Evolutionary conservation across 2,797 vertebrate species (phyloP).

Genomic region (Schizopygopsis pylzovi): DNA sequence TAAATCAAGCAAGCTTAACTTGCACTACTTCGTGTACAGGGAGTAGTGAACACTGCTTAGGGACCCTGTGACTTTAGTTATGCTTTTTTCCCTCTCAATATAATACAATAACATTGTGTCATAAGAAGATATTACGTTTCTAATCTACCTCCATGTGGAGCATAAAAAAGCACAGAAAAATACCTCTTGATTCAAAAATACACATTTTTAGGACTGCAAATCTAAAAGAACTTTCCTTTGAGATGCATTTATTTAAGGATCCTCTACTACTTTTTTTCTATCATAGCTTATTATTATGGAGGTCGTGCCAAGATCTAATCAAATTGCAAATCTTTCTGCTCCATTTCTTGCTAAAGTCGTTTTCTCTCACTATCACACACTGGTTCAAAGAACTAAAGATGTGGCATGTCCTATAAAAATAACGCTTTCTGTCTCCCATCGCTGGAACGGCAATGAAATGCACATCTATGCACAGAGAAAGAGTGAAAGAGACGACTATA

Average conservation of each 20-base stretch:
- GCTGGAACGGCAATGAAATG: background rate
- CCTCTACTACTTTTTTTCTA: background rate
- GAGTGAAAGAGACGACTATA: slow-evolving; percentile 19
- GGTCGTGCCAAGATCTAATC: slow-evolving; percentile 3
- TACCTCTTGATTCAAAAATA: background rate
- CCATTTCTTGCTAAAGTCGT: slow-evolving; percentile 1
- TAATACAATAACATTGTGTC: background rate
- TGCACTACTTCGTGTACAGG: background rate
- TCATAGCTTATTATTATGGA: slow-evolving; percentile 12
- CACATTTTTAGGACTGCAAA: slow-evolving; percentile 9
- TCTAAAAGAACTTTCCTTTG: slow-evolving; percentile 9
- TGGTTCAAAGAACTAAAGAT: slow-evolving; percentile 39
- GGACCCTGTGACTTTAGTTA: background rate
- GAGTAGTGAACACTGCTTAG: slow-evolving; percentile 2
- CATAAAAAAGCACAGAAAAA: background rate
- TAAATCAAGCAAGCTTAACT: background rate
- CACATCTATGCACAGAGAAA: slow-evolving; percentile 22
- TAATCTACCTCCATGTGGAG: background rate
- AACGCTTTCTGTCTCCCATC: background rate
- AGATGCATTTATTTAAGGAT: slow-evolving; percentile 10
- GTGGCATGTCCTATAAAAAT: slow-evolving; percentile 34
- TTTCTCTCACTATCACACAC: background rate
- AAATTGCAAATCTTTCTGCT: slow-evolving; percentile 26
- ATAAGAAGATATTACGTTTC: slow-evolving; percentile 8
- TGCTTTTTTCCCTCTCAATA: background rate